Evolutionary conservation across 2,113 vertebrate genomes (phyloP).

Genomic region (Chlamydotis undulata): DNA sequence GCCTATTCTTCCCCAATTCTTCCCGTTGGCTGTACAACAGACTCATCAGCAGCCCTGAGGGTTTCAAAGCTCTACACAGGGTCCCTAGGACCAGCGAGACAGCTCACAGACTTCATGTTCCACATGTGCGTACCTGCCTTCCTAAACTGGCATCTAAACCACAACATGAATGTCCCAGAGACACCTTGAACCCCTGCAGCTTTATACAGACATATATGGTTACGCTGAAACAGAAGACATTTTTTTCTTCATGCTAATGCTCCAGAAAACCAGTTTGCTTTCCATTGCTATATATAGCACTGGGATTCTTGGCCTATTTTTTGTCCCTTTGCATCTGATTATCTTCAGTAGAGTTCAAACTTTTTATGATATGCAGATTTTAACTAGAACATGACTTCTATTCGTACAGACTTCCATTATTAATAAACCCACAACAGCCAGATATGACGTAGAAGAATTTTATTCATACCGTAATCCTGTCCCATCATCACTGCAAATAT

Average conservation of each 20-base stretch:
- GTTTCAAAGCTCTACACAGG: background rate
- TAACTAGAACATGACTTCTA: constrained; percentile 2
- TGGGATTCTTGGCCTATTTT: constrained; percentile 26
- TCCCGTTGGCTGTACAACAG: fast-evolving
- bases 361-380: constrained; percentile 36
- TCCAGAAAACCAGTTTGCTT: constrained; percentile 39
- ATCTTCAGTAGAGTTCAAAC: constrained; percentile 31
- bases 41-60: background rate
- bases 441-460: constrained; percentile 51
- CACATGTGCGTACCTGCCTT: background rate
- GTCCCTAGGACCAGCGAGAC: background rate
- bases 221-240: background rate
- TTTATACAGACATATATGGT: background rate
- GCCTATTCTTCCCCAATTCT: background rate
- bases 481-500: constrained; percentile 40
- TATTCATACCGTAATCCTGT: constrained; percentile 40
- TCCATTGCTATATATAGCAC: constrained; percentile 27
- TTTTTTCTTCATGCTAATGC: background rate
- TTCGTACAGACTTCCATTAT: background rate
- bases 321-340: constrained; percentile 44
- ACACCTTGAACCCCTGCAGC: background rate
- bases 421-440: background rate
- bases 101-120: background rate
- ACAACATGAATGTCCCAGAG: background rate
- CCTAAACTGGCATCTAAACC: background rate